A percentile compares a stretch with the other conserved stretches of the same genome.
phyloP scores from a whole-genome alignment of 2,888 invertebrate genomes.

The Caenorhabditis sp. region DNA sequence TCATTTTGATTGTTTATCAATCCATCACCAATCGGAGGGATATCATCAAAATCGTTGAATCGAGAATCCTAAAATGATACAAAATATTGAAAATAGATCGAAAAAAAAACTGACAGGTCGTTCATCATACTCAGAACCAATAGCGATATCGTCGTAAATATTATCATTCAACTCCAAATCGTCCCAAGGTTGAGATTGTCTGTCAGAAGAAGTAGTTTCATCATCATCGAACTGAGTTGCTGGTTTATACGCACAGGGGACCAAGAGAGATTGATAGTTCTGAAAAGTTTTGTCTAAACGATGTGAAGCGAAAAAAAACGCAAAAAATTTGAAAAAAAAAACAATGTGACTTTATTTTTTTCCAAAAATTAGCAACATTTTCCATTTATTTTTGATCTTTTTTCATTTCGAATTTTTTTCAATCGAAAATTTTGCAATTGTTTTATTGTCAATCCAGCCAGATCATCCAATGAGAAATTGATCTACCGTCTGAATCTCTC shows the following conservation, averaged over 20 bases:
- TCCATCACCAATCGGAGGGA: neutral
- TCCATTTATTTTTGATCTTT: too few relatives aligned
- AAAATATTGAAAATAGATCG: neutral
- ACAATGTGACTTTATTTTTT: too few relatives aligned
- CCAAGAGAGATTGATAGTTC: neutral
- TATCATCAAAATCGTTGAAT: conserved; percentile 11
- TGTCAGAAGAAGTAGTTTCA: neutral
- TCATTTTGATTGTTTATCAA: neutral
- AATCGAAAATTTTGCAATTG: too few relatives aligned
- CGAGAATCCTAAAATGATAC: neutral
- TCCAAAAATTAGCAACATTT: too few relatives aligned
- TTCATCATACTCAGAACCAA: neutral
- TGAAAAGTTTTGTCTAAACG: neutral
- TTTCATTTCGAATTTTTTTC: too few relatives aligned
- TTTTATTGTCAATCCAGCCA: too few relatives aligned
- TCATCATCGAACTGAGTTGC: neutral
- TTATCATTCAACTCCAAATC: conserved; percentile 28
- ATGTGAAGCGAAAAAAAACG: neutral
- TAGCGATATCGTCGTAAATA: neutral
- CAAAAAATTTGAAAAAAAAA: too few relatives aligned
- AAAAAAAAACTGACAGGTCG: neutral
- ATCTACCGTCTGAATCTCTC: too few relatives aligned
- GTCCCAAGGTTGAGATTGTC: conserved; percentile 21
- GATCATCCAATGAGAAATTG: too few relatives aligned
- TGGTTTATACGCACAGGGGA: neutral